Conservation (phyloP, 1,140 invertebrate genomes). For the Helicoverpa armigera region DNA sequence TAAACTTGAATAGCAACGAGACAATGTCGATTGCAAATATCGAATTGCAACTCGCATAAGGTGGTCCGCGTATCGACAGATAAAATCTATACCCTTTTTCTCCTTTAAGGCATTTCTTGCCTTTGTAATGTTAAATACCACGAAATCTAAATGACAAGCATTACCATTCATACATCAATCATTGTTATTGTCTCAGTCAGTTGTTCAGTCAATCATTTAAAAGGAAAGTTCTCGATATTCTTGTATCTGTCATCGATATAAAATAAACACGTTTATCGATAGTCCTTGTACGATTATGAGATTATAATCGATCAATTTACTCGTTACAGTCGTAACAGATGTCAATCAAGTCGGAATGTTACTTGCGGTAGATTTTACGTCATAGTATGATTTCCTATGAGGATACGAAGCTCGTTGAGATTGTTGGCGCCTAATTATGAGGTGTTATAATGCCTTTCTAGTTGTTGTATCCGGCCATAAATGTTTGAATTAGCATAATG, state of each 20-base stretch:
- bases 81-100: slow-evolving; percentile 21
- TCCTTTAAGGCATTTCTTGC: background rate
- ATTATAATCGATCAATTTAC: slow-evolving; percentile 37
- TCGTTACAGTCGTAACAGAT: slow-evolving; percentile 19
- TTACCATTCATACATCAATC: slow-evolving; percentile 47
- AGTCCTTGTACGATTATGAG: slow-evolving; percentile 24
- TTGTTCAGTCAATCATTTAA: slow-evolving; percentile 33
- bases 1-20: background rate
- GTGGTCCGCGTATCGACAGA: background rate
- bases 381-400: slow-evolving; percentile 1
- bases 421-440: slow-evolving; percentile 12
- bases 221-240: slow-evolving; percentile 21
- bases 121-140: slow-evolving; percentile 20
- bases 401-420: background rate
- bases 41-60: background rate
- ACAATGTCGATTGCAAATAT: background rate
- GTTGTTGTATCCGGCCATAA: slow-evolving; percentile 8
- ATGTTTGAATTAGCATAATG: too few species aligned
- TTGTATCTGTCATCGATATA: slow-evolving; percentile 43
- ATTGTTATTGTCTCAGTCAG: slow-evolving; percentile 6
- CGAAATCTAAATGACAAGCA: slow-evolving; percentile 44
- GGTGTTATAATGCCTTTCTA: slow-evolving; percentile 2
- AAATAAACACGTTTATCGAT: slow-evolving; percentile 41
- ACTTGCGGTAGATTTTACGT: background rate
- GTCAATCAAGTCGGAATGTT: slow-evolving; percentile 9